A percentile compares a stretch with the other conserved stretches of the same genome.
Evolutionary conservation across 2,888 invertebrate species (phyloP).

Genomic region (Caenorhabditis macrosperma): DNA sequence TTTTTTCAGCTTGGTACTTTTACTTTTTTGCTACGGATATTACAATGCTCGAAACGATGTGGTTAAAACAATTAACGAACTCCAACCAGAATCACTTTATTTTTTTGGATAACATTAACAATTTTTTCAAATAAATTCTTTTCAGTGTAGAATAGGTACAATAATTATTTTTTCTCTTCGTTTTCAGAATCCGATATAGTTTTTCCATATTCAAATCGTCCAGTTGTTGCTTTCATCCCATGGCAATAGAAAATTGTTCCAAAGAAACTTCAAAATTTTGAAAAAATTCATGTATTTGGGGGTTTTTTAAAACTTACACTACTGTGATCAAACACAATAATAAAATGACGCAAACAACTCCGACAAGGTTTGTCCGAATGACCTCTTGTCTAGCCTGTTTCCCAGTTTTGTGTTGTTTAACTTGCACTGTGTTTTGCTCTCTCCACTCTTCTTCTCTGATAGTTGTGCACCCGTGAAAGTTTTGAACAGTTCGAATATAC

Average conservation of each 20-base stretch:
- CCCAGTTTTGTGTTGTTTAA: constrained; percentile 6
- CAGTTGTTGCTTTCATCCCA: constrained; percentile 74
- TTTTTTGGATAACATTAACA: constrained; percentile 6
- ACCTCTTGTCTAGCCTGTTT: constrained; percentile 34
- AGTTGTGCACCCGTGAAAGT: constrained; percentile 69
- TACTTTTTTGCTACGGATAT: constrained; percentile 53
- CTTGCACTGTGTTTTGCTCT: not conserved
- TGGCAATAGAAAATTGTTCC: constrained; percentile 76
- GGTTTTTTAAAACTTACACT: not conserved
- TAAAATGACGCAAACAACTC: constrained; percentile 40
- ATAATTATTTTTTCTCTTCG: constrained; percentile 15
- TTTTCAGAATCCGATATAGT: constrained; percentile 28
- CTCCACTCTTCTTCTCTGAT: constrained; percentile 68
- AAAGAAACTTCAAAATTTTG: constrained; percentile 57
- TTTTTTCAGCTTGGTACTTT: constrained; percentile 43
- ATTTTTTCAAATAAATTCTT: not conserved
- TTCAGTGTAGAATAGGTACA: not conserved
- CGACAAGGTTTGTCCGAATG: constrained; percentile 37
- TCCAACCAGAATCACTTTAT: constrained; percentile 36
- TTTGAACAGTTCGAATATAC: constrained; percentile 76
- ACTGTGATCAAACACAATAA: constrained; percentile 27
- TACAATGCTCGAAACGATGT: constrained; percentile 26
- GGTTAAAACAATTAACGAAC: constrained; percentile 50
- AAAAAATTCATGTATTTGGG: not conserved
- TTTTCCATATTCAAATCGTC: constrained; percentile 70